Evolutionary conservation across 2,888 invertebrate species (phyloP).

Genomic region (Aphidius colemani): DNA sequence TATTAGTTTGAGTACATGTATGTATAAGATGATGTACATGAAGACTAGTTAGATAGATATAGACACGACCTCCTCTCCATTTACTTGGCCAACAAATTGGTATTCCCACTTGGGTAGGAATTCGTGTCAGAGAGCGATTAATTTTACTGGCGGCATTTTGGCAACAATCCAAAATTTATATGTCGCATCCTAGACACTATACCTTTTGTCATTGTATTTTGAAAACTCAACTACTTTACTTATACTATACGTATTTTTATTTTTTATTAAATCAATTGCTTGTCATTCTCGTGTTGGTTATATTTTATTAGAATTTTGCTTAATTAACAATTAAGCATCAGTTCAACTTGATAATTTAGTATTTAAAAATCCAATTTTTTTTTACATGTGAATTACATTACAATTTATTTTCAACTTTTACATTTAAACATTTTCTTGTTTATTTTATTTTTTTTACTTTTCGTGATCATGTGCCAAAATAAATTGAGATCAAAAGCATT

Average conservation of each 20-base stretch:
- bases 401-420: too few relatives aligned
- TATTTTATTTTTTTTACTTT: too few relatives aligned
- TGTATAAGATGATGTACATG: too few relatives aligned
- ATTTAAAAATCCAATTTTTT: too few relatives aligned
- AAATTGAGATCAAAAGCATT: too few relatives aligned
- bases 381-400: too few relatives aligned
- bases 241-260: neutral
- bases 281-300: neutral
- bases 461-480: too few relatives aligned
- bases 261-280: conserved; percentile 3
- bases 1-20: too few relatives aligned
- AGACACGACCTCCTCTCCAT: conserved; percentile 21
- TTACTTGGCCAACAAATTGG: conserved; percentile 46
- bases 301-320: too few relatives aligned
- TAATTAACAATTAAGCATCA: too few relatives aligned
- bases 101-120: conserved; percentile 52
- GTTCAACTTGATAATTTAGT: too few relatives aligned
- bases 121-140: conserved; percentile 55
- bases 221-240: neutral
- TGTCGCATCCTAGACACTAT: conserved; percentile 14
- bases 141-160: conserved; percentile 53
- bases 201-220: neutral
- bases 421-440: too few relatives aligned
- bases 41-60: neutral
- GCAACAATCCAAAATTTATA: conserved; percentile 41